Base-by-base conservation (phyloP, 2,113 vertebrate genomes). In the Copsychus sechellarum region DNA sequence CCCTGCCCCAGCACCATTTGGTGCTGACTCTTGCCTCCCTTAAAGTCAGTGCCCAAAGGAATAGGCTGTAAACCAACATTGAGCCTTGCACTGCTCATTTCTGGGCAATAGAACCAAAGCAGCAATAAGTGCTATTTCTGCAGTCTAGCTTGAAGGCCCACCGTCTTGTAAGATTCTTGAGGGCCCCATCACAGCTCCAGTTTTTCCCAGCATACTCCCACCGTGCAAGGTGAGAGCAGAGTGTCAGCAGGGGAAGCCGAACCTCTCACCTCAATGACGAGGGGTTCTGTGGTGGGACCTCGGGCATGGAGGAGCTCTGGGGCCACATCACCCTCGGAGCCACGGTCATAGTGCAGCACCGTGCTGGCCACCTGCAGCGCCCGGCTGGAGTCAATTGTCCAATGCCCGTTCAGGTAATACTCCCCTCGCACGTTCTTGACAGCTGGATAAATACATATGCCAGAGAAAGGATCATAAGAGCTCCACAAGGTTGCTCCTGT, bases 361-460 rank as follows among this genome's bases (percentile, higher is more conserved):
- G 99, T 99, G 94, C 98, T 98, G 17, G 98, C 99, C 2, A 98
- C 94, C 0, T 98, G 97, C 42, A 98, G 96, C 0, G 98, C 97
- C 33, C 92, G 97, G 82, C 99, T 98, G 33, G 98, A 98, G 85
- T 98, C 98, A 4, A 99, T 99, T 1, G 98, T 98, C 99, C 99
- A 99, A 25, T 98, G 98, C 38, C 99, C 99, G 0, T 99, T 99
- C 97, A 99, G 98, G 90, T 99, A 99, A 61, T 99, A 99, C 5
- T 99, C 98, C 1, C 99, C 99, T 33, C 29, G 98, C 56, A 98
- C 93, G 4, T 98, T 99, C 98, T 98, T 99, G 88, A 99, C 97
- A 42, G 99, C 99, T 99, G 96, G 5, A 62, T 66, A 92, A 51
- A 93, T 14, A 53, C 84, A 22, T 2, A 7, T 0, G 20, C 26